Evolutionary conservation across 2,113 vertebrate species (phyloP).

Genomic region (Hiodon tergisus): DNA sequence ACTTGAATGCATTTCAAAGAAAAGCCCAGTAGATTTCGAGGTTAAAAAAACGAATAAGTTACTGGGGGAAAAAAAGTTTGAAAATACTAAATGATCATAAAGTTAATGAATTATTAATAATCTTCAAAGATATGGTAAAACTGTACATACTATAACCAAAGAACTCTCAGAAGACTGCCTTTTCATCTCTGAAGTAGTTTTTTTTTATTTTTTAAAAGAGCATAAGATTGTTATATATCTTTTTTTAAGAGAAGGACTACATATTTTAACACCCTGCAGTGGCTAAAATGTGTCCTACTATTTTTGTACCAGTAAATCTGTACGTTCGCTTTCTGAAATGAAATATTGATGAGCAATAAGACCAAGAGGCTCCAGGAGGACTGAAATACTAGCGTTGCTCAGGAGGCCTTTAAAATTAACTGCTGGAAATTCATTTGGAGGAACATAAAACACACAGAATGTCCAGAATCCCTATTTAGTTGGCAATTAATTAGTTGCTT

Average conservation of each 20-base stretch:
- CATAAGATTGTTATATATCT: background rate
- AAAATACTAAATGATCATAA: constrained; percentile 10
- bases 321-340: background rate
- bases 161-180: background rate
- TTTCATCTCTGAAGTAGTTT: background rate
- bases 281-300: background rate
- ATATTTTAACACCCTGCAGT: background rate
- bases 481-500: too few relatives aligned
- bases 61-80: constrained; percentile 1
- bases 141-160: background rate
- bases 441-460: too few relatives aligned
- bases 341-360: background rate
- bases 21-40: background rate
- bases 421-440: too few relatives aligned
- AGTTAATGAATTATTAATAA: constrained; percentile 21
- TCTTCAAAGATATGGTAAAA: constrained; percentile 10
- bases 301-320: background rate
- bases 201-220: background rate
- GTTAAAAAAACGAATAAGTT: constrained; percentile 4
- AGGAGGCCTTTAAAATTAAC: too few relatives aligned
- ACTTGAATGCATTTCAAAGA: background rate
- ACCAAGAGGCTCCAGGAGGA: too few relatives aligned
- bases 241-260: too few relatives aligned
- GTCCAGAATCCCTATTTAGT: too few relatives aligned
- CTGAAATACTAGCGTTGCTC: too few relatives aligned